phyloP scores from a whole-genome alignment of 2,888 invertebrate genomes.

The Perdita meconis region DNA sequence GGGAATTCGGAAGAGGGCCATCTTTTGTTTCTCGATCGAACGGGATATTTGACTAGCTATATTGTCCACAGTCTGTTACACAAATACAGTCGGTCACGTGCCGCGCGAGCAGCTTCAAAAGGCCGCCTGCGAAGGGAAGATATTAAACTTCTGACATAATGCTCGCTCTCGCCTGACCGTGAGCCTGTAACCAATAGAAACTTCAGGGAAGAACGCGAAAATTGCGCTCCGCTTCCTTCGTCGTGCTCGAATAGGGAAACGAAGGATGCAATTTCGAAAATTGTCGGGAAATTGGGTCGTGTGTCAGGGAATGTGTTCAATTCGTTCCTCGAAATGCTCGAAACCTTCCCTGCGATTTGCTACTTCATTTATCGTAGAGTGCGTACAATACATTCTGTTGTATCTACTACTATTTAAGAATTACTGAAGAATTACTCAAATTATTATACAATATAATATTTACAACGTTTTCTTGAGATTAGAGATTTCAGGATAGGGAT shows the following conservation, averaged over 20 bases:
- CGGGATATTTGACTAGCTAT: slow-evolving; percentile 45
- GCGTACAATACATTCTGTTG: too few species aligned
- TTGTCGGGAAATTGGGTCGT: neutral
- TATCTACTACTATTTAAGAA: too few species aligned
- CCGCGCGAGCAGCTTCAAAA: slow-evolving; percentile 66
- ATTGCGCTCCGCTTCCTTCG: slow-evolving; percentile 25
- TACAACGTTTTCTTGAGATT: too few species aligned
- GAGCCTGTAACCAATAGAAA: slow-evolving; percentile 26
- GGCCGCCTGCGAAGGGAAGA: slow-evolving; percentile 73
- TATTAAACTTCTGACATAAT: slow-evolving; percentile 81
- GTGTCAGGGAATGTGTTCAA: too few species aligned
- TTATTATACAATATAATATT: too few species aligned
- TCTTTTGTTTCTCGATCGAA: slow-evolving; percentile 21
- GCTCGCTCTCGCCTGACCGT: slow-evolving; percentile 40
- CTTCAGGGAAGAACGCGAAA: slow-evolving; percentile 47
- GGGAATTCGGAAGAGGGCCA: neutral
- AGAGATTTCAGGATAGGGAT: too few species aligned
- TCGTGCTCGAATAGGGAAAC: neutral
- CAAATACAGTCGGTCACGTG: slow-evolving; percentile 78
- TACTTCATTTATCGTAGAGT: too few species aligned
- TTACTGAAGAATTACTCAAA: too few species aligned
- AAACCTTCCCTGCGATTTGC: neutral
- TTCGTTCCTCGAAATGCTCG: neutral
- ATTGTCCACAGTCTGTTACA: slow-evolving; percentile 67
- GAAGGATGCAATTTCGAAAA: neutral